A percentile compares a stretch with the other conserved stretches of the same genome.
Conservation (phyloP, 2,888 invertebrate species). For the Lottia gigantea region DNA sequence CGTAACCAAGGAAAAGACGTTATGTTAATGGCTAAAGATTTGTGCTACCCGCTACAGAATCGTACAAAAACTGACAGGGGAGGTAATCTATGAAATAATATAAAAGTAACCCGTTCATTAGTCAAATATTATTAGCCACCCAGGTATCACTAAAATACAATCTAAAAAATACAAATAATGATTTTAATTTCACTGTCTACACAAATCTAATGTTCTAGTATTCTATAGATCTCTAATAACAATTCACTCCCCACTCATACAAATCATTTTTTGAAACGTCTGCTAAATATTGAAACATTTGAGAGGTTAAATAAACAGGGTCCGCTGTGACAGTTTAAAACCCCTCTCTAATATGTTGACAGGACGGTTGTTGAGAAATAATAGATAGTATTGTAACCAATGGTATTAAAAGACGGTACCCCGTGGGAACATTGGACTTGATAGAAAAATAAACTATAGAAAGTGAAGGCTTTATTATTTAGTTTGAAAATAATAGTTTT, state of each 20-base stretch:
- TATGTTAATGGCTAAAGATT: no score
- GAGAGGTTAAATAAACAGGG: neutral
- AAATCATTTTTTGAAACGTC: neutral
- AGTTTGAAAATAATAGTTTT: neutral
- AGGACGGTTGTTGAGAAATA: neutral
- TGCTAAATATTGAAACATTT: conserved; percentile 8
- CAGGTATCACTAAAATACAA: no score
- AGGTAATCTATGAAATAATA: no score
- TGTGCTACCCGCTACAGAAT: no score
- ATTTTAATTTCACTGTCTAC: no score
- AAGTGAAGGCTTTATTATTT: neutral
- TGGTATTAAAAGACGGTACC: neutral
- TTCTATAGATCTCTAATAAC: no score
- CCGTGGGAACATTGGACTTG: neutral
- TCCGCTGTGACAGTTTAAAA: neutral
- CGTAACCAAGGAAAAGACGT: no score
- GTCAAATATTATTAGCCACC: no score
- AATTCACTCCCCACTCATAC: neutral
- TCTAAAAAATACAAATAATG: no score
- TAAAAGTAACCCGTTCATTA: no score
- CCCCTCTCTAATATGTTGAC: neutral
- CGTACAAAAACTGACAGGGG: no score
- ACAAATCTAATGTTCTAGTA: no score
- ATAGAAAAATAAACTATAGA: neutral
- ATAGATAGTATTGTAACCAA: neutral